Percentiles rank a stretch among this genome's conserved stretches.
Conservation (phyloP, 2,888 invertebrate genomes). For the Vandiemenella viatica region DNA sequence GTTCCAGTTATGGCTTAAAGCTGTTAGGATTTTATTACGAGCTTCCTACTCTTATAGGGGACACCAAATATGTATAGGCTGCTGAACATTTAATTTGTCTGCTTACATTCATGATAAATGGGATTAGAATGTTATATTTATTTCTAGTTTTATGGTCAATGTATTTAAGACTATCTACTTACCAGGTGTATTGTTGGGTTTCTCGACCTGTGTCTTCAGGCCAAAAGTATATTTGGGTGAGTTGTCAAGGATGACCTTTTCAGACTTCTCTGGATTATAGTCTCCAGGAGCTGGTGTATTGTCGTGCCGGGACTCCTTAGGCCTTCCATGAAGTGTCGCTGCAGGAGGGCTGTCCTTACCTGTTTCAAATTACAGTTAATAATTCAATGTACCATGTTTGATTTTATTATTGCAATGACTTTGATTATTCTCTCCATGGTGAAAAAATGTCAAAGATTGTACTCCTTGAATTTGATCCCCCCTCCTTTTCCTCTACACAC, state of each 20-base stretch:
- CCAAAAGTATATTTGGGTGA: constrained; percentile 57
- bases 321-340: constrained; percentile 64
- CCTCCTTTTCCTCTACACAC: too few relatives aligned
- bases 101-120: too few relatives aligned
- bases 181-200: constrained; percentile 52
- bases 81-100: too few relatives aligned
- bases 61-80: too few relatives aligned
- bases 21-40: too few relatives aligned
- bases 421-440: too few relatives aligned
- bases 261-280: constrained; percentile 63
- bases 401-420: too few relatives aligned
- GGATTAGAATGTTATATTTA: constrained; percentile 4
- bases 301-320: constrained; percentile 46
- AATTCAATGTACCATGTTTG: too few relatives aligned
- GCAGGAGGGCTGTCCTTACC: constrained; percentile 63
- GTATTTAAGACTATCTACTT: constrained; percentile 18
- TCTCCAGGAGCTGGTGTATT: constrained; percentile 80
- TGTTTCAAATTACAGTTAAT: constrained; percentile 18
- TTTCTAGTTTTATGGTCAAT: neutral
- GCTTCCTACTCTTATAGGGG: too few relatives aligned
- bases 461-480: too few relatives aligned
- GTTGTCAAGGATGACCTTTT: constrained; percentile 39
- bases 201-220: constrained; percentile 46
- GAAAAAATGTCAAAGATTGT: too few relatives aligned
- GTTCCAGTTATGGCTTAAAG: too few relatives aligned